These are phyloP conservation scores for Corythornis vintsioides DNA, from an alignment of 2,113 vertebrate genomes.

Conservation along the genomic window DNA sequence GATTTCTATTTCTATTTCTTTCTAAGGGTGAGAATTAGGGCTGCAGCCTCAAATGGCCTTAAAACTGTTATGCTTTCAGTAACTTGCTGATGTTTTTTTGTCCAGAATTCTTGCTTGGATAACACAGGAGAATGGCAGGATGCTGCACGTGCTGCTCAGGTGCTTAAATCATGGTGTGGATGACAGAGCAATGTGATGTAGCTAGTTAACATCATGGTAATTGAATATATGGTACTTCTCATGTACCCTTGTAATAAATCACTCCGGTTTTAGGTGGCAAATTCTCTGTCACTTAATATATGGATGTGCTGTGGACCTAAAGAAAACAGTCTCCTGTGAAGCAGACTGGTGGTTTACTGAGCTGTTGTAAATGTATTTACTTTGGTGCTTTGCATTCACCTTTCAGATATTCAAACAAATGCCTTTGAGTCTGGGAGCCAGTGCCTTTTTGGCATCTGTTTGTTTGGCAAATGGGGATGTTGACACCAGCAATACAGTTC, in stretches of 20 bases:
- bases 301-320: not conserved
- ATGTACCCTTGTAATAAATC: not conserved
- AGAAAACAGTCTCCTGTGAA: not conserved
- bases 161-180: not conserved
- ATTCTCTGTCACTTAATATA: not conserved
- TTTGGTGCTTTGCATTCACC: constrained; percentile 34
- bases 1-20: not conserved
- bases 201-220: not conserved
- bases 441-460: constrained; percentile 31
- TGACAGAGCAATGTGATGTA: not conserved
- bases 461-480: constrained; percentile 11
- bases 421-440: constrained; percentile 54
- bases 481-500: not conserved
- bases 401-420: constrained; percentile 45
- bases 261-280: not conserved
- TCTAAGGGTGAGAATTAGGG: not conserved
- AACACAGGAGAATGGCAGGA: not conserved
- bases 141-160: not conserved
- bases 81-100: not conserved
- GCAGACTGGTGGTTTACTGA: not conserved
- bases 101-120: not conserved
- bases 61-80: not conserved
- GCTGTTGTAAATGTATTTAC: not conserved
- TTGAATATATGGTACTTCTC: not conserved
- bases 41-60: not conserved